Conservation (phyloP, 2,797 vertebrate species). For the Syngnathus rostellatus region DNA sequence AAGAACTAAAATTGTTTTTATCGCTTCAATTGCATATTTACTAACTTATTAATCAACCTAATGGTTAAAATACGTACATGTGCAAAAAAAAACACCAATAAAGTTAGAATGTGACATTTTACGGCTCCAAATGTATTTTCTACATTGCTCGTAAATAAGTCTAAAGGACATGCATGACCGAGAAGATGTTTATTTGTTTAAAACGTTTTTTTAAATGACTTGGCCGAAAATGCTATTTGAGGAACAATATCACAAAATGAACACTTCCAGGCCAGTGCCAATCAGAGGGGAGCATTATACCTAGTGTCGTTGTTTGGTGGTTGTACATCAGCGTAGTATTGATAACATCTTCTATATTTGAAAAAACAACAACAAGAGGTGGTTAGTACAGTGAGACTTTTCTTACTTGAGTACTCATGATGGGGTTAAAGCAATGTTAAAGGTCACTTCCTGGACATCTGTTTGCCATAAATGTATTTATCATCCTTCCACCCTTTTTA, state of each 20-base stretch:
- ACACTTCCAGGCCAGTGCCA: neutral
- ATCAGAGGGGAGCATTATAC: too few relatives aligned
- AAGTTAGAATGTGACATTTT: too few relatives aligned
- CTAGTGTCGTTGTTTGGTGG: neutral
- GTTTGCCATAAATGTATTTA: slow-evolving; percentile 1
- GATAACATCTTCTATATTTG: neutral
- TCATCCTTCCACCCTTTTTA: too few relatives aligned
- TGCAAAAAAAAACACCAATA: too few relatives aligned
- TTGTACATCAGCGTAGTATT: neutral
- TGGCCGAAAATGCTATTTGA: neutral
- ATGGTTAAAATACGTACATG: too few relatives aligned
- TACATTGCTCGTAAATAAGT: too few relatives aligned
- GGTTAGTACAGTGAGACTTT: slow-evolving; percentile 10
- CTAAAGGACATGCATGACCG: too few relatives aligned
- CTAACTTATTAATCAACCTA: too few relatives aligned
- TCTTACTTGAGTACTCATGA: neutral
- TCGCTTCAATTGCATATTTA: too few relatives aligned
- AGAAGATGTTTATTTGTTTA: too few relatives aligned
- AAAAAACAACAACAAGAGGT: neutral
- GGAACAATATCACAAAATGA: neutral
- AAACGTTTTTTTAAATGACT: neutral
- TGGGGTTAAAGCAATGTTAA: neutral
- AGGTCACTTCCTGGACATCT: slow-evolving; percentile 10
- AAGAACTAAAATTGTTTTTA: too few relatives aligned
- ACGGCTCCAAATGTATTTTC: too few relatives aligned